Percentiles rank a stretch among this genome's conserved stretches.
phyloP scores from a whole-genome alignment of 2,113 vertebrate genomes.

The Tringa solitaria region DNA sequence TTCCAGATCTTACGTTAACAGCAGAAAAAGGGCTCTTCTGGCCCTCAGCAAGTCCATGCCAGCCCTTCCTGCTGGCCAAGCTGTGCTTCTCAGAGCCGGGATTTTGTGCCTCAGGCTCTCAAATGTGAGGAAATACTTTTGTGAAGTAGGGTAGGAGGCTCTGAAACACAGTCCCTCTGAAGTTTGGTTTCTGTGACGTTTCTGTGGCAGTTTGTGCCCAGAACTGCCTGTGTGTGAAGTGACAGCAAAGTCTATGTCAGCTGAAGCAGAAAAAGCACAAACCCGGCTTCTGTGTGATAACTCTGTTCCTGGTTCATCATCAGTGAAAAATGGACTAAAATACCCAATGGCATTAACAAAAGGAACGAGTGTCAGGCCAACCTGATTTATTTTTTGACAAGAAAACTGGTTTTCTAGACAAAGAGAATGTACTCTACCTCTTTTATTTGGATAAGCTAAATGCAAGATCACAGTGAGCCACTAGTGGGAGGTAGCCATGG shows the following conservation, averaged over 20 bases:
- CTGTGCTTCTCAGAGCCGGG: background rate
- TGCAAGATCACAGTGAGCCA: background rate
- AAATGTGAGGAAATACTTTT: background rate
- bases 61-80: background rate
- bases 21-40: background rate
- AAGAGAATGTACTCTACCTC: background rate
- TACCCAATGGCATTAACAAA: conserved; percentile 32
- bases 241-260: background rate
- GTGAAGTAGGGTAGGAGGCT: background rate
- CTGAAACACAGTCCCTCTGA: background rate
- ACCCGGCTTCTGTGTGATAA: background rate
- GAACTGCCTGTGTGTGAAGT: conserved; percentile 9
- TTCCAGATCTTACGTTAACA: background rate
- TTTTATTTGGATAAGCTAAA: background rate
- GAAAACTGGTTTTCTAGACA: background rate
- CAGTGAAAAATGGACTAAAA: background rate
- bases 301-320: background rate
- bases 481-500: background rate
- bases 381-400: background rate
- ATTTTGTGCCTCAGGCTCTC: background rate
- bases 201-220: conserved; percentile 11
- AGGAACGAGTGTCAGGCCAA: conserved; percentile 13
- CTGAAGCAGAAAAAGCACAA: conserved; percentile 25
- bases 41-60: background rate
- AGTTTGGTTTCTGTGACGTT: background rate